phyloP scores from a whole-genome alignment of 2,888 invertebrate genomes.

The Lepidocyrtoides sp. region DNA sequence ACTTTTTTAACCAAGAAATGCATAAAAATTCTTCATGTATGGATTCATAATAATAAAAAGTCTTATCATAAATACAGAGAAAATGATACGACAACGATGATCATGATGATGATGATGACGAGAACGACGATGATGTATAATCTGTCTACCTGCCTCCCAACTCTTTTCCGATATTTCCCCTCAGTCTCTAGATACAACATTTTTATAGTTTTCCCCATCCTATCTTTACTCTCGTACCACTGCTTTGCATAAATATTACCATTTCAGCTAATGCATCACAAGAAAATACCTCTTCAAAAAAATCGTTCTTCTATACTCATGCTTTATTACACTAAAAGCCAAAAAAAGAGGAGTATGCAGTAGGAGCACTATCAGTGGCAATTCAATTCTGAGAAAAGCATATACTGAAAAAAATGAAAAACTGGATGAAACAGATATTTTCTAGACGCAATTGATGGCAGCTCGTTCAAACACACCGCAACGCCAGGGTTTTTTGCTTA shows the following conservation, averaged over 20 bases:
- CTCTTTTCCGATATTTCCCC: neutral
- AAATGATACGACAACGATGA: conserved; percentile 9
- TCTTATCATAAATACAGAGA: neutral
- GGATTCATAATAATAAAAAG: neutral
- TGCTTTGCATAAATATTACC: neutral
- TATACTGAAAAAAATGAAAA: neutral
- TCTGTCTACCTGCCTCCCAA: conserved; percentile 16
- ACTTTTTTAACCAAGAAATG: neutral
- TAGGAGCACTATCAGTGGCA: conserved; percentile 11
- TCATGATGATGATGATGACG: too few species aligned
- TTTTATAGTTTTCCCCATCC: neutral
- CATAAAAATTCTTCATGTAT: neutral
- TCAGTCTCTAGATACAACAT: neutral
- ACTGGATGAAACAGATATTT: neutral
- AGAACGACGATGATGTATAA: neutral
- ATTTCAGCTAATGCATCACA: neutral
- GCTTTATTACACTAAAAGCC: conserved; percentile 7
- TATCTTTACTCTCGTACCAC: neutral
- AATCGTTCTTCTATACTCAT: neutral
- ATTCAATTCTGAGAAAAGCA: neutral
- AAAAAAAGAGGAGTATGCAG: neutral
- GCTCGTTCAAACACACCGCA: neutral
- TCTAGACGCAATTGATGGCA: neutral
- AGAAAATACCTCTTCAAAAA: neutral
- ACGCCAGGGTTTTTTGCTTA: neutral